Base-by-base conservation (phyloP, 2,888 invertebrate species). In the Lycaena phlaeas region DNA sequence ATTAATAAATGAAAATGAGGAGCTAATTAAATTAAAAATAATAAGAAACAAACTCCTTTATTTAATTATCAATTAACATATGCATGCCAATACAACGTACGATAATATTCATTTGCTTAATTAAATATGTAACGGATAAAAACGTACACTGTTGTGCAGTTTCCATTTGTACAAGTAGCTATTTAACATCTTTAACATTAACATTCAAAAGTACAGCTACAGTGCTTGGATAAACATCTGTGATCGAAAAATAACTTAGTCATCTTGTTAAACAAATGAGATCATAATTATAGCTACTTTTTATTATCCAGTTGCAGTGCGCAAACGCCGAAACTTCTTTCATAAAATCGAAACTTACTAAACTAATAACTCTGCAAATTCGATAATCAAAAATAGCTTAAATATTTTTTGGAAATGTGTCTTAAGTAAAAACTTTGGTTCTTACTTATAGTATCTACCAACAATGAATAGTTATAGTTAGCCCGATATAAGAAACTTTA, bases 11-110 rank as follows among this genome's bases (percentile, higher is more conserved):
- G n/a, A n/a, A n/a, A n/a, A n/a, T n/a, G n/a, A 22, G 22, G 6
- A 5, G 22, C 2, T 22, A 22, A 22, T 7, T 22, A 22, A 22
- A 22, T 7, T 22, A 22, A 22, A 4, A 3, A 11, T 31, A 14
- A 15, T 31, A 48, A 47, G 50, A 49, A 55, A 53, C 50, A 49
- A 53, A 53, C 44, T 41, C 42, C 36, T 54, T 52, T 53, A 54
- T 54, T 53, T 38, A 50, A 45, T 22, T 53, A 53, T 43, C 46
- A 40, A 26, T 31, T 49, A 51, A 56, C 50, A 54, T 45, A 51
- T 48, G 43, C 45, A 54, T 52, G 53, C 53, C 40, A 40, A 45
- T 48, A 49, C 40, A 54, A 49, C 41, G 43, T 48, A 45, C 38
- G 36, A 42, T 41, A 37, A 22, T 42, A 18, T 38, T 25, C 30